Base-by-base conservation (phyloP, 2,888 invertebrate species). In the Pyrgus malvae region DNA sequence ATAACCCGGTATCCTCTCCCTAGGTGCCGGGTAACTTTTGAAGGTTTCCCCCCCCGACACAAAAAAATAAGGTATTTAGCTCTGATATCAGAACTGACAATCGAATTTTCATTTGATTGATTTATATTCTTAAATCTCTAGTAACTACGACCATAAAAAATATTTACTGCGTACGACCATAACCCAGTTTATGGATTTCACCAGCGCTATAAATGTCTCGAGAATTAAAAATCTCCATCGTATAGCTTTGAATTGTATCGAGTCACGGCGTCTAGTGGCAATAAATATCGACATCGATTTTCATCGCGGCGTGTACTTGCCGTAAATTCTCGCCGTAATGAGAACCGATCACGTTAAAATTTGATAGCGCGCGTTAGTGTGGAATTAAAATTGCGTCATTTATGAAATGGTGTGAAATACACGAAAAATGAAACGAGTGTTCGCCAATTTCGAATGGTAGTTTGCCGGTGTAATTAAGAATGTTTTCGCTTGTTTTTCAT, bases 261-360 rank as follows among this genome's bases (percentile, higher is more conserved):
- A 41, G 21, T 41, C 31, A 41, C 45, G 45, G 8, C n/a, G 46
- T 46, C 33, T 33, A 14, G 23, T 25, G 17, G 42, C 42, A 35
- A 50, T 50, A 50, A 42, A 50, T 41, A 50, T 33, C 42, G 42
- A 42, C 42, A 27, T 27, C 27, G 44, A 25, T 37, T 44, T 48
- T 44, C 19, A 44, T 44, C 50, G 42, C 35, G 19, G 14, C 35
- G 51, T 8, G 41, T 44, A 27, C 37, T 53, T 37, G 51, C 37
- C 51, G 44, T 51, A 51, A 51, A 44, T 51, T 44, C 23, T 27
- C 44, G 44, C 19, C 12, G 37, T 51, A 37, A 51, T 51, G 37
- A 27, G 37, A 44, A 29, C 51, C 51, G 37, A 51, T 51, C 44
- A 19, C 44, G 51, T 44, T 51, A 44, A 44, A 44, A 51, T 44